Evolutionary conservation across 35 echinoderm and acorn worm species (phyloP).

Genomic region (Lytechinus pictus): DNA sequence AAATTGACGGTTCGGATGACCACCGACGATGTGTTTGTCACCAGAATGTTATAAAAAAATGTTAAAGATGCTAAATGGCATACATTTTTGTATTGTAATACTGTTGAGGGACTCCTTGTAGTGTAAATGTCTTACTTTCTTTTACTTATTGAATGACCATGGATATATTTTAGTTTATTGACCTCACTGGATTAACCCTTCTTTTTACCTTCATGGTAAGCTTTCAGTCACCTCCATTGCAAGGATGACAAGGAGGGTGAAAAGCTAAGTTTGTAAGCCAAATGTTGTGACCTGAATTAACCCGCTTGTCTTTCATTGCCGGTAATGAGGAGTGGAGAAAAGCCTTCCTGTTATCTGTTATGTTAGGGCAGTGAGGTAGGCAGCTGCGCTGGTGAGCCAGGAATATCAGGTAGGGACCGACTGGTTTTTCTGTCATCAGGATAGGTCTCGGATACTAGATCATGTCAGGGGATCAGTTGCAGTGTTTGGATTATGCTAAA

Average conservation of each 20-base stretch:
- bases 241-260: neutral
- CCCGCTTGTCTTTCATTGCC: constrained; percentile 26
- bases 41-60: no score
- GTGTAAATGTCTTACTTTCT: neutral
- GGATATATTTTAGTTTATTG: neutral
- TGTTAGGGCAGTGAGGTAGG: constrained; percentile 26
- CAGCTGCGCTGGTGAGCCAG: neutral
- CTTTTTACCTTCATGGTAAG: neutral
- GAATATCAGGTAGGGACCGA: neutral
- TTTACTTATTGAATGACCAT: neutral
- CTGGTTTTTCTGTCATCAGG: neutral
- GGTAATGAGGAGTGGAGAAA: constrained; percentile 6
- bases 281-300: constrained; percentile 13
- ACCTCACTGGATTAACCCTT: neutral
- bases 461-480: neutral
- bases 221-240: neutral
- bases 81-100: no score
- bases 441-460: neutral
- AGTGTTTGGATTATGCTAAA: constrained; percentile 27
- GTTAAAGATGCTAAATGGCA: no score
- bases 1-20: no score
- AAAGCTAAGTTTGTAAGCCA: constrained; percentile 15
- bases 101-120: no score
- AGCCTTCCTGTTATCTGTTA: constrained; percentile 38
- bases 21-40: no score